Conservation (phyloP, 1,140 invertebrate genomes). For the Zophobas atratus region DNA sequence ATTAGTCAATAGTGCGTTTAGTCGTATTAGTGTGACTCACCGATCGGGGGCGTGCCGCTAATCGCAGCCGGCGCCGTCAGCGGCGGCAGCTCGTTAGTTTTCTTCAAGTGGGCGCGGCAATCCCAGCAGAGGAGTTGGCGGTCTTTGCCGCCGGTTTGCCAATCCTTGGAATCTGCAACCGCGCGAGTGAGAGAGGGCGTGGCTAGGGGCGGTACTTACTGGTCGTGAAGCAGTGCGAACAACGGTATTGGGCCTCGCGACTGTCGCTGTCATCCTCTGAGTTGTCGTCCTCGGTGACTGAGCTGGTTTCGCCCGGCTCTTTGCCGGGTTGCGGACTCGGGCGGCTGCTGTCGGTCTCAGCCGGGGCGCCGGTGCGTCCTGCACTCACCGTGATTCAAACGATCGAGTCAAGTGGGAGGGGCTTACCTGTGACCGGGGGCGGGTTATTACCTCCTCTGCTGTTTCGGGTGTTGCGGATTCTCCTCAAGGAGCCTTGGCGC, state of each 20-base stretch:
- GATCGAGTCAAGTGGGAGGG: slow-evolving; percentile 66
- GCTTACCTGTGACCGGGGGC: slow-evolving; percentile 65
- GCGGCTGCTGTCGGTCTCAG: slow-evolving; percentile 71
- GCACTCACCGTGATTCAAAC: slow-evolving; percentile 60
- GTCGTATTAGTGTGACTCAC: slow-evolving; percentile 28
- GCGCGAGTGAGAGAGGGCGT: not conserved
- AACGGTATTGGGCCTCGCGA: slow-evolving; percentile 73
- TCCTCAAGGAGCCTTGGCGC: slow-evolving; percentile 88
- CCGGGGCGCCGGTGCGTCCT: slow-evolving; percentile 60
- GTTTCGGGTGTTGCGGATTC: slow-evolving; percentile 88
- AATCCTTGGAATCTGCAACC: slow-evolving; percentile 68
- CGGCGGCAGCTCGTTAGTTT: slow-evolving; percentile 85
- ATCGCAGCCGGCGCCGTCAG: slow-evolving; percentile 62
- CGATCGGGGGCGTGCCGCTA: slow-evolving; percentile 57
- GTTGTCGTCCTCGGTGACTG: slow-evolving; percentile 94
- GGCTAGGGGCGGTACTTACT: slow-evolving; percentile 68
- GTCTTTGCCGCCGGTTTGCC: slow-evolving; percentile 86
- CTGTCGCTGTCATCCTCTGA: slow-evolving; percentile 95
- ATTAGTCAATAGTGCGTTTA: slow-evolving; percentile 54
- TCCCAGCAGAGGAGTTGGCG: slow-evolving; percentile 84
- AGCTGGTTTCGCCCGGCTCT: slow-evolving; percentile 84
- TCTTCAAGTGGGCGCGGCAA: slow-evolving; percentile 87
- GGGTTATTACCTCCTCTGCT: slow-evolving; percentile 71
- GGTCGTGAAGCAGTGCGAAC: slow-evolving; percentile 76
- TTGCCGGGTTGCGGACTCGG: slow-evolving; percentile 74